Evolutionary conservation across 1,140 invertebrate species (phyloP), one percentile per base, ranked within the genome.

Genomic region (Drosophila arawakana): DNA sequence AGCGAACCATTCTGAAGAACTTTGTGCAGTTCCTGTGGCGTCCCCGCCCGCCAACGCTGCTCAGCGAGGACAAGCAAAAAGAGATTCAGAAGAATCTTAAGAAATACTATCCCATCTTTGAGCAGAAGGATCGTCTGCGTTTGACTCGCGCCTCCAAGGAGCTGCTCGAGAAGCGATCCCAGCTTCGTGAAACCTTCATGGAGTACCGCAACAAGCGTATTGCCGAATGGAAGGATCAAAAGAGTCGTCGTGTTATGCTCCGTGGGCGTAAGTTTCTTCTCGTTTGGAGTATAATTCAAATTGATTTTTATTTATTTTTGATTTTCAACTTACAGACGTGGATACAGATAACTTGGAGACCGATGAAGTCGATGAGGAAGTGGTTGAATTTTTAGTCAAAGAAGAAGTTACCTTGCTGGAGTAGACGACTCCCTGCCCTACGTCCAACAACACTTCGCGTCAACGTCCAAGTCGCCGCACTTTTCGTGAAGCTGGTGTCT

Each of bases 71-170:
- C 44, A 95, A 97, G 84, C 95, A 97, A 65, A 97, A 98, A 93
- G 97, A 99, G 49, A 98, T 99, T 70, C 98, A 98, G 93, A 99
- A 99, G 94, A 99, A 98, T 92, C 94, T 99, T 85, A 99, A 99
- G 94, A 98, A 98, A 91, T 99, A 99, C 94, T 98, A 97, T 63
- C 95, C 96, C 5, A 96, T 98, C 93, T 99, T 99, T 93, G 98
- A 99, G 90, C 96, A 96, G 80, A 98, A 99, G 93, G 99, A 99
- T 94, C 96, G 97, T 61, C 96, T 98, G 94, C 95, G 98, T 55
- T 94, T 97, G 89, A 97, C 96, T 49, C 97, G 98, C 82, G 98
- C 98, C 41, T 99, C 98, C 49, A 99, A 99, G 95, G 98, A 99
- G 94, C 93, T 99, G 76, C 95, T 99, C 41, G 98, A 99, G 75